Conservation (phyloP, 2,797 vertebrate species). For the Cyclura pinguis region DNA sequence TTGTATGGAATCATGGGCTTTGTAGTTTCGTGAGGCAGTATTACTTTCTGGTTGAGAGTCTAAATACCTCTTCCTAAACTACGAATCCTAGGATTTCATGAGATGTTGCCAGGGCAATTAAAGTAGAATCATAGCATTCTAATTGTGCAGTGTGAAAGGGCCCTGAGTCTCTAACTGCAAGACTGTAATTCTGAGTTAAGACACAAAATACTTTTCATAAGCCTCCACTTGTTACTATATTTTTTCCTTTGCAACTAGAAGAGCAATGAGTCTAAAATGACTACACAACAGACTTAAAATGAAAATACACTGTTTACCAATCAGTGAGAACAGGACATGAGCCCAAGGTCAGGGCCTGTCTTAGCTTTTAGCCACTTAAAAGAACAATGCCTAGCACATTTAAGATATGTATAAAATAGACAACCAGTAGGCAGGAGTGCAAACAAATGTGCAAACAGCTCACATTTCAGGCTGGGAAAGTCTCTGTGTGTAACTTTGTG, state of each 20-base stretch:
- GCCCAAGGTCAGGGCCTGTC: neutral
- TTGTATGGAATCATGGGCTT: no score
- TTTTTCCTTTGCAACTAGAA: neutral
- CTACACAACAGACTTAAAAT: neutral
- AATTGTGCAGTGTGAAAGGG: no score
- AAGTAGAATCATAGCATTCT: no score
- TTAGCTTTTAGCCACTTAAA: neutral
- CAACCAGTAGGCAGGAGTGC: neutral
- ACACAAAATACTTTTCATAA: neutral
- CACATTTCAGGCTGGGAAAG: neutral
- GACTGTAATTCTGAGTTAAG: neutral
- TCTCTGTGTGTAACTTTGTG: neutral
- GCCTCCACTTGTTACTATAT: neutral
- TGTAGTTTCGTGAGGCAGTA: no score
- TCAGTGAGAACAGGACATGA: neutral
- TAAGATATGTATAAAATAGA: no score
- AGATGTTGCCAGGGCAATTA: no score
- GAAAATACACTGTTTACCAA: neutral
- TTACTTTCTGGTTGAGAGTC: no score
- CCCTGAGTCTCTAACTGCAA: neutral
- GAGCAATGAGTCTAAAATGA: neutral
- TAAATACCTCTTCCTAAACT: no score
- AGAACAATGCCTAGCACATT: neutral
- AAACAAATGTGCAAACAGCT: conserved; percentile 2
- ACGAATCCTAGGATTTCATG: no score